Conservation (phyloP, 2,888 invertebrate genomes). For the Zelleria hepariella region DNA sequence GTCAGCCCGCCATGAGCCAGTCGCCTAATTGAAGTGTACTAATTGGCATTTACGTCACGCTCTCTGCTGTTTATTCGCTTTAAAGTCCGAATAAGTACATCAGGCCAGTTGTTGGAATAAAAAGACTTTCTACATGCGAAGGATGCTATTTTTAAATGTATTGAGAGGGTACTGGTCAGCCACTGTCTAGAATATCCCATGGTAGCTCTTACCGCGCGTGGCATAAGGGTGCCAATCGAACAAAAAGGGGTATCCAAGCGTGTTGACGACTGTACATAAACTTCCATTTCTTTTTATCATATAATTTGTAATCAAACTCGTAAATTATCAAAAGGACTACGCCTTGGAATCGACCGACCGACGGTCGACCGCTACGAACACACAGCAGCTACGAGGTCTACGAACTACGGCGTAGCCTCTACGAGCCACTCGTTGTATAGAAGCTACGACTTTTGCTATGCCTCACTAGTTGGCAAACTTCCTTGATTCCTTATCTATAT, state of each 20-base stretch:
- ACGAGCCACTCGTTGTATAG: neutral
- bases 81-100: neutral
- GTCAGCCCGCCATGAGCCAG: neutral
- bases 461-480: neutral
- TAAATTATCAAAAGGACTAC: neutral
- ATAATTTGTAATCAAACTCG: too few species aligned
- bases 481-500: too few species aligned
- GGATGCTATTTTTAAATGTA: too few species aligned
- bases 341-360: neutral
- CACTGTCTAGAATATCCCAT: too few species aligned
- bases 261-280: too few species aligned
- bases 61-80: neutral
- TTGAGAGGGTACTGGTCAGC: too few species aligned
- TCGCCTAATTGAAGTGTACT: neutral
- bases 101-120: neutral
- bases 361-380: neutral
- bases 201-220: too few species aligned
- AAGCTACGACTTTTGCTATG: too few species aligned
- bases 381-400: neutral
- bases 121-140: neutral
- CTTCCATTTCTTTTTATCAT: too few species aligned
- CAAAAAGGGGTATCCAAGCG: too few species aligned
- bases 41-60: neutral
- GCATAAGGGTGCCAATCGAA: too few species aligned
- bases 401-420: neutral